These are phyloP conservation scores for Drosophila mayri DNA, from an alignment of 1,140 invertebrate genomes.

Conservation along the genomic window DNA sequence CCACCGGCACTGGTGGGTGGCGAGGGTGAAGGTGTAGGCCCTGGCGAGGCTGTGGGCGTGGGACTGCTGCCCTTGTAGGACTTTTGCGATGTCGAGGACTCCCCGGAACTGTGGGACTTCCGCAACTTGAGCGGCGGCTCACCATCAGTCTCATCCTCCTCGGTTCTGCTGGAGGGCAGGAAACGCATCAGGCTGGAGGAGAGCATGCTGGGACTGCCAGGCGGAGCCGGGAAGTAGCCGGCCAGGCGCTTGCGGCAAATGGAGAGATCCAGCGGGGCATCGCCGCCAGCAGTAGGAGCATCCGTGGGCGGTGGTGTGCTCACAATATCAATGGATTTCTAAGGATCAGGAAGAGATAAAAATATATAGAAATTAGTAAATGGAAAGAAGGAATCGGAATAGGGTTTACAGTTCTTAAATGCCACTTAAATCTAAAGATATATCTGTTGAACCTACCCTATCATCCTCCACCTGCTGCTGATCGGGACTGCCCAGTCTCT, in stretches of 20 bases:
- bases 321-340: conserved; percentile 81
- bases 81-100: conserved; percentile 55
- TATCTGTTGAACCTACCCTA: conserved; percentile 51
- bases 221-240: not conserved
- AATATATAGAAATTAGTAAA: not conserved
- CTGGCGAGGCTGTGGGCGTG: conserved; percentile 68
- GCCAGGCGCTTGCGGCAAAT: conserved; percentile 85
- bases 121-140: conserved; percentile 32
- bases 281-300: conserved; percentile 20
- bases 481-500: conserved; percentile 13
- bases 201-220: conserved; percentile 1
- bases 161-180: conserved; percentile 21
- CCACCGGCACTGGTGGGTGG: conserved; percentile 80
- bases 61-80: conserved; percentile 72
- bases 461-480: conserved; percentile 64
- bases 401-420: not conserved
- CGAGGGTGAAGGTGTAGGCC: conserved; percentile 83
- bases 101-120: conserved; percentile 64
- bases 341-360: not conserved
- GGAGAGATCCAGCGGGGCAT: conserved; percentile 91
- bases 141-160: conserved; percentile 36
- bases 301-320: conserved; percentile 72
- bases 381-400: not conserved
- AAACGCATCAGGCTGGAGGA: conserved; percentile 29
- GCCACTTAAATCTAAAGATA: not conserved